These are phyloP conservation scores for Megathymus violae DNA, from an alignment of 1,140 invertebrate genomes.

Conservation along the genomic window DNA sequence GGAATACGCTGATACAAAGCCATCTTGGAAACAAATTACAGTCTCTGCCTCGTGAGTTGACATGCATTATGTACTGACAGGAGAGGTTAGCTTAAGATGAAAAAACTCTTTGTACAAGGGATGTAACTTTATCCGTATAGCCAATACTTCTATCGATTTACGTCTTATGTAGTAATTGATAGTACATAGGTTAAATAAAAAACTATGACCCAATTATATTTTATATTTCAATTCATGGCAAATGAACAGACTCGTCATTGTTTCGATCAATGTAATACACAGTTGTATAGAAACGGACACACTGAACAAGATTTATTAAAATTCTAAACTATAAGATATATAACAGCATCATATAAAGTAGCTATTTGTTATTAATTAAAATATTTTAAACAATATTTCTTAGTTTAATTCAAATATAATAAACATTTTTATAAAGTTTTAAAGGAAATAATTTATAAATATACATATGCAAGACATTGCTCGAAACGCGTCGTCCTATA, in stretches of 20 bases:
- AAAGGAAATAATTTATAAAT: not conserved
- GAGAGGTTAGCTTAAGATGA: too few relatives aligned
- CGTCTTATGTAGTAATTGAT: too few relatives aligned
- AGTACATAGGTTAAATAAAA: conserved; percentile 6
- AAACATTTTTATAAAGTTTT: not conserved
- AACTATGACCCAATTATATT: conserved; percentile 9
- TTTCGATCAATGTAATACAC: conserved; percentile 23
- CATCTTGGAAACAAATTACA: too few relatives aligned
- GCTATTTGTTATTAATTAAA: not conserved
- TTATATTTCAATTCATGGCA: conserved; percentile 26
- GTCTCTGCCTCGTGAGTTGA: too few relatives aligned
- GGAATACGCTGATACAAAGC: too few relatives aligned
- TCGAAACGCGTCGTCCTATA: conserved; percentile 17
- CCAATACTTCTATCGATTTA: too few relatives aligned
- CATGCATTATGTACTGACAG: too few relatives aligned
- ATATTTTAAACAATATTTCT: conserved; percentile 1
- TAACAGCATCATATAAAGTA: not conserved
- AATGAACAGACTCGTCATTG: conserved; percentile 13
- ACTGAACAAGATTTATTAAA: not conserved
- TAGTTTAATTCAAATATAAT: not conserved
- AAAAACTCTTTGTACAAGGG: too few relatives aligned
- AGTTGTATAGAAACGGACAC: not conserved
- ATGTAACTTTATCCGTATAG: too few relatives aligned
- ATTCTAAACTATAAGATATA: not conserved
- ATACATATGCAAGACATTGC: conserved; percentile 14